Base-by-base conservation (phyloP, 2,113 vertebrate genomes). In the Colius striatus region DNA sequence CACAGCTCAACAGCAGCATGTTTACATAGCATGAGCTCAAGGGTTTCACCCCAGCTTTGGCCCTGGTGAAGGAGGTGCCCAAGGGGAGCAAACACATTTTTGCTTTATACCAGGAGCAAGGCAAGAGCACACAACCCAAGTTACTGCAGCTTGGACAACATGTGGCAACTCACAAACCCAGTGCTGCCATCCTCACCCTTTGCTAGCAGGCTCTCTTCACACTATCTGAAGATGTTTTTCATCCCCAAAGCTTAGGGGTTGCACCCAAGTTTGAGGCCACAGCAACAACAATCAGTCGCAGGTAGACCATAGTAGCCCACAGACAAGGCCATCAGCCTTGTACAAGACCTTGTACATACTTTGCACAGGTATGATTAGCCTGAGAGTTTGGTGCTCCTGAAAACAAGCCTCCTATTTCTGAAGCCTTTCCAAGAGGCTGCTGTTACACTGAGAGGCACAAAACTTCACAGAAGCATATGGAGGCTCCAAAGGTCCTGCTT, bases 261-360 rank as follows among this genome's bases (percentile, higher is more conserved):
- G 66, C 58, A 53, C 2, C 3, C 27, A 79, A 8, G 15, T 58
- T 80, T 62, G 47, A 84, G n/a, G 21, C 8, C 72, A 72, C 23
- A 58, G 53, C 1, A 1, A 15, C 15, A 16, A 29, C 43, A 58
- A 23, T 30, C 76, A 55, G 26, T 20, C 68, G 43, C 30, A 74
- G 50, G 10, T 0, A 1, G 43, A 7, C 34, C 5, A 0, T 13
- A 29, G 32, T 43, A 85, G 57, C n/a, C 43, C 43, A 6, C 6
- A 53, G 32, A 3, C 62, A 41, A 62, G 22, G 36, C 58, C 48
- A 62, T 1, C 54, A 16, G 25, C 7, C 18, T 45, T 2, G 0
- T 34, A 77, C 0, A 1, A 79, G 41, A 60, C 0, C 1, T 0
- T n/a, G n/a, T n/a, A n/a, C n/a, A n/a, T n/a, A n/a, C n/a, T n/a